Evolutionary conservation across 2,113 vertebrate genomes (phyloP).

Genomic region (Lamprotornis superbus): DNA sequence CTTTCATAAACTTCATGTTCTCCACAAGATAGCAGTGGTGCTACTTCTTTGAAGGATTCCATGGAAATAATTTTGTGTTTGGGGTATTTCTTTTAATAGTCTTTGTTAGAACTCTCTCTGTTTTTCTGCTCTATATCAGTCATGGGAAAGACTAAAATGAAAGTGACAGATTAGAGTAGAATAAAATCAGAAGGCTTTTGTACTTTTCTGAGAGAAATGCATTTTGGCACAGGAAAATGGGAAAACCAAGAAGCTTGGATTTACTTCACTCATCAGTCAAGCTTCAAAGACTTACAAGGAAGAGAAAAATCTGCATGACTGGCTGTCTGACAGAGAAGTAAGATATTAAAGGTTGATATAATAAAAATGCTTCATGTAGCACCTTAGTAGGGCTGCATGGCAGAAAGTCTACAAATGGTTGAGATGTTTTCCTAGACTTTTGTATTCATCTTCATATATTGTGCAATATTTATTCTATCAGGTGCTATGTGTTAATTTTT

Average conservation of each 20-base stretch:
- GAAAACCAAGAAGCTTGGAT: not conserved
- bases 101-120: not conserved
- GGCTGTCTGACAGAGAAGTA: not conserved
- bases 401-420: not conserved
- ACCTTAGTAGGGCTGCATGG: not conserved
- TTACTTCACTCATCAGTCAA: constrained; percentile 27
- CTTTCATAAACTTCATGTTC: not conserved
- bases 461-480: not conserved
- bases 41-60: not conserved
- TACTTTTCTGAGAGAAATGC: constrained; percentile 36
- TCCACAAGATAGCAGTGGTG: not conserved
- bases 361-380: not conserved
- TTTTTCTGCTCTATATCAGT: not conserved
- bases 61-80: not conserved
- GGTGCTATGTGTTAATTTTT: not conserved
- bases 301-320: not conserved
- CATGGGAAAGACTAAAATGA: not conserved
- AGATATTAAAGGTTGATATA: not conserved
- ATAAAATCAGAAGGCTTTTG: constrained; percentile 44
- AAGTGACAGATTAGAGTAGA: constrained; percentile 7
- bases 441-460: not conserved
- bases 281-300: constrained; percentile 45
- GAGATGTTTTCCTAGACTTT: not conserved
- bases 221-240: constrained; percentile 1
- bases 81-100: not conserved